Base-by-base conservation (phyloP, 2,888 invertebrate species). In the Halictus quadricinctus region DNA sequence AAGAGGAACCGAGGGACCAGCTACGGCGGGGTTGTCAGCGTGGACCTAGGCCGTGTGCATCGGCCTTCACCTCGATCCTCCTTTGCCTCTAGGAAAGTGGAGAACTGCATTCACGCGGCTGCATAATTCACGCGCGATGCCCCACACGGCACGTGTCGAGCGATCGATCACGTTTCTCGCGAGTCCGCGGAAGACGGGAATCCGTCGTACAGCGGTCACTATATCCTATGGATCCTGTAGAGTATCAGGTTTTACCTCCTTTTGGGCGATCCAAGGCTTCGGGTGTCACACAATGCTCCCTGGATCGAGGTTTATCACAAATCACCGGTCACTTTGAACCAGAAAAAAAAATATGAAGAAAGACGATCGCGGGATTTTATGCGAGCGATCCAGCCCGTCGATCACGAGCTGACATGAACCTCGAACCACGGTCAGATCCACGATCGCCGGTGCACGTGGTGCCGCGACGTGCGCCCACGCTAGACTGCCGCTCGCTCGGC, bases 401-500 rank as follows among this genome's bases (percentile, higher is more conserved):
- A 15, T 12, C 69, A 21, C 69, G 29, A 54, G 54, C 36, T 5
- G n/a, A 25, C 58, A 58, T 4, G 69, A 13, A 5, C 25, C 69
- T 72, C 70, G 58, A 80, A 75, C 43, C 60, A 64, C 75, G 81
- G 41, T 29, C 29, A 18, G 41, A 46, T 73, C 25, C 58, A 15
- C 43, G 78, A 75, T 69, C 69, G 15, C 64, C 66, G 72, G 66
- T 84, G 80, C 92, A 90, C 93, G 93, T 92, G 92, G 91, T 93
- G 88, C 85, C 93, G 91, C 92, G 92, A 88, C 90, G 92, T 93
- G 92, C 93, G 92, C 92, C 91, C 92, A 92, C 93, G 93, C 90
- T 93, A 93, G 93, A 94, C 94, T 94, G 94, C 87, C 93, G 91
- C 90, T 88, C 84, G 90, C 88, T 91, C 91, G 90, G 88, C 90